Base-by-base conservation (phyloP, 1,140 invertebrate genomes). In the Trachymyrmex septentrionalis region DNA sequence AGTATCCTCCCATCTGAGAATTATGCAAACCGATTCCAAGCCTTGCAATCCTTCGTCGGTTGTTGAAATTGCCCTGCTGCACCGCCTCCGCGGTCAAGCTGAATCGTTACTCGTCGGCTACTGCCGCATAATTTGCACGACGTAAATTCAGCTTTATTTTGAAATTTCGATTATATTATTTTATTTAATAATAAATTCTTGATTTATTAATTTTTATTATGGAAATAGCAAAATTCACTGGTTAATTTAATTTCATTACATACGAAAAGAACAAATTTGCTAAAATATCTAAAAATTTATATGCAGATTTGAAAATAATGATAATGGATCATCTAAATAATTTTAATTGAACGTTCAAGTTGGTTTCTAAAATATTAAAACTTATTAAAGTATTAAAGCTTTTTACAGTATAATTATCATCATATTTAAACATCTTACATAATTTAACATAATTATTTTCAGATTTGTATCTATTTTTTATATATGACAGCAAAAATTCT, bases 11-110 rank as follows among this genome's bases (percentile, higher is more conserved):
- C 24, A 87, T 76, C 86, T 81, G 88, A 88, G 90, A 91, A 92
- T 93, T 92, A 90, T 92, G 93, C 87, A 93, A 93, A 93, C 89
- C 84, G 72, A 88, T 88, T 10, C 86, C 38, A 57, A 50, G 86
- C 34, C 67, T 67, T 24, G 61, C 57, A 69, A 61, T 80, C 53
- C 27, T 53, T 38, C 48, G 85, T 61, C 64, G 21, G 24, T 19
- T 63, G 59, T 48, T 73, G 14, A 61, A 50, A 38, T 64, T 59
- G 63, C 19, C 24, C 44, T n/a, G 38, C 59, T 24, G 38, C 50
- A 38, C 48, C 34, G 67, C 38, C 38, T 19, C 7, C 57, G 10
- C 66, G 44, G 6, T 64, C 21, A 12, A 59, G 14, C 27, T 24
- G 14, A 21, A 55, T 86, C 2, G 38, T 16, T 80, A 48, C 48